Conservation (phyloP, 1,140 invertebrate genomes). For the Drosophila pandora region DNA sequence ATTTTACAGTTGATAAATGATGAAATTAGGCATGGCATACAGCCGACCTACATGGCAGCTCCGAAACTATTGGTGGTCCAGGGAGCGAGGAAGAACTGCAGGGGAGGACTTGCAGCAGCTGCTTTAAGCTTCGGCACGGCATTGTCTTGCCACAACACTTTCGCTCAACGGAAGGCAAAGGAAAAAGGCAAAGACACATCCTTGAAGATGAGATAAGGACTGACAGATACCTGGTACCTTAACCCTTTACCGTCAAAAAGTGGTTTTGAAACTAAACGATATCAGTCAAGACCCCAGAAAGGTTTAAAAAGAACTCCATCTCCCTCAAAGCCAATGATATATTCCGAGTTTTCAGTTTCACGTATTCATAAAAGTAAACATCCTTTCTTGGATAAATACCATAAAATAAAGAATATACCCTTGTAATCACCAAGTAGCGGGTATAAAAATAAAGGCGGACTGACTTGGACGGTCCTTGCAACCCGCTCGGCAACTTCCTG, state of each 20-base stretch:
- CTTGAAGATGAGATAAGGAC: background rate
- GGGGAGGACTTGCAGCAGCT: constrained; percentile 40
- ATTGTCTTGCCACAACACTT: constrained; percentile 59
- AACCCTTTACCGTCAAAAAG: too few species aligned
- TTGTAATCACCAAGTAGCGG: background rate
- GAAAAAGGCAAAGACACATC: constrained; percentile 9
- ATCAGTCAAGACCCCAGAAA: background rate
- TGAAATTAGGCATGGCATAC: constrained; percentile 73
- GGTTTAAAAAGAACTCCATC: too few species aligned
- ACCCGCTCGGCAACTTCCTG: constrained; percentile 28
- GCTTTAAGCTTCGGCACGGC: constrained; percentile 47
- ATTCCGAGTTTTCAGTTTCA: too few species aligned
- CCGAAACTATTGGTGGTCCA: constrained; percentile 3
- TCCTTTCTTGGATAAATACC: too few species aligned
- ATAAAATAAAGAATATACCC: background rate
- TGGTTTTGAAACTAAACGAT: background rate
- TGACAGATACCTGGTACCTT: background rate
- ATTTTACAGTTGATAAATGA: constrained; percentile 81
- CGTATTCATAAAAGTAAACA: too few species aligned
- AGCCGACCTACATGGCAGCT: constrained; percentile 47
- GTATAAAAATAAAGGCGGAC: constrained; percentile 2
- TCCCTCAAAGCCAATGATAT: too few species aligned
- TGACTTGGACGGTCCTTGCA: constrained; percentile 14
- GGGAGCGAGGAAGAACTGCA: background rate
- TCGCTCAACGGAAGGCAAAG: constrained; percentile 31